Evolutionary conservation across 2,113 vertebrate genomes (phyloP), one percentile per base, ranked within the genome.

Genomic region (Parus major): DNA sequence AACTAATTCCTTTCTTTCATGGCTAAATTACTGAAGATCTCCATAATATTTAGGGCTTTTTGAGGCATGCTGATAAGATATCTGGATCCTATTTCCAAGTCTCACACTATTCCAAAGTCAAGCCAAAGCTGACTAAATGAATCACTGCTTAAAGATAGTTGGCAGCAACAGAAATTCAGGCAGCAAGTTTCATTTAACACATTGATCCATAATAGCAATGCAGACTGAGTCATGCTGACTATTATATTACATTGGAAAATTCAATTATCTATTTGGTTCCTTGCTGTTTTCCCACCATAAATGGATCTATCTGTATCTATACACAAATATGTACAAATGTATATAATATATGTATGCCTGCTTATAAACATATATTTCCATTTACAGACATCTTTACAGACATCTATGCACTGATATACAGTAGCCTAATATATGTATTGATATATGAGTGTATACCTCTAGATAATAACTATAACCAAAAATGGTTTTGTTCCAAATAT

Each of bases 121-220:
- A 69, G 46, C 41, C 53, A 90, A 91, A 90, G 35, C n/a, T 93
- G 65, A 56, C 78, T 90, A 78, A 95, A 95, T 91, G 44, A 87
- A 95, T 90, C 61, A 79, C 44, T 33, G 53, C 31, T 85, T 79
- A 92, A 78, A 95, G 61, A 85, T 15, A 95, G 78, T 46, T 87
- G 66, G 28, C 53, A 91, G 73, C 56, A 94, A 84, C 19, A 91
- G 53, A 82, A 94, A 76, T 60, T 87, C 66, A 82, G 57, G 57
- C 69, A 88, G 25, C 53, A 75, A 88, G 73, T 95, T 71, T 87
- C 29, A 76, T 94, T 96, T 93, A 90, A 82, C 78, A 87, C 75
- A 82, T 80, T 85, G 90, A 96, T 94, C 82, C 46, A 46, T 82
- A 82, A 69, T 23, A 69, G 28, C 3, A 3, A 72, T 87, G 75